phyloP scores from a whole-genome alignment of 2,113 vertebrate species.

The Eublepharis macularius region DNA sequence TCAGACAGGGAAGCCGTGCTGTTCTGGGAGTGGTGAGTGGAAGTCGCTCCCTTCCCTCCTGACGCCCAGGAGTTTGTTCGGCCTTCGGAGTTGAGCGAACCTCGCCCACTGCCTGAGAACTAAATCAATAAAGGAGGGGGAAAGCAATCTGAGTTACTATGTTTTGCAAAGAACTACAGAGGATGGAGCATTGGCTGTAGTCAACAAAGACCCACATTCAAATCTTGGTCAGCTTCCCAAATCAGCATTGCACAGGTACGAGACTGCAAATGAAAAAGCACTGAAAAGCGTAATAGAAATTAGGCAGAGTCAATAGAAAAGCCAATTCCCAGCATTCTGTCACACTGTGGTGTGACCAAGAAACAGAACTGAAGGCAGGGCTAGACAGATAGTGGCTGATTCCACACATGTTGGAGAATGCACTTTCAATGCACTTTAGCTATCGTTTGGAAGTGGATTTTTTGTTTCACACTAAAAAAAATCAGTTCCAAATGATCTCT shows the following conservation, averaged over 20 bases:
- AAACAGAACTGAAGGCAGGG: too few relatives aligned
- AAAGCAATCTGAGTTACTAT: neutral
- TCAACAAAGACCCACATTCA: neutral
- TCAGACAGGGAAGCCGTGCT: conserved; percentile 58
- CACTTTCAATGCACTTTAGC: too few relatives aligned
- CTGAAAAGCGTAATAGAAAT: neutral
- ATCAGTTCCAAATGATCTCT: too few relatives aligned
- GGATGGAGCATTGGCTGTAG: neutral
- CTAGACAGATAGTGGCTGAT: too few relatives aligned
- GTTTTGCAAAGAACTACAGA: neutral
- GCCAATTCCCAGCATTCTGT: too few relatives aligned
- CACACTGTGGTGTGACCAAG: too few relatives aligned
- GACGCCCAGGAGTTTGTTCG: conserved; percentile 66
- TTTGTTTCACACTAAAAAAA: too few relatives aligned
- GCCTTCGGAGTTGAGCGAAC: conserved; percentile 60
- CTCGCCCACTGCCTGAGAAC: conserved; percentile 51
- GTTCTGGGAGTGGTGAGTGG: conserved; percentile 50
- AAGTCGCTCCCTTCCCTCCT: conserved; percentile 27
- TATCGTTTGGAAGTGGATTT: too few relatives aligned
- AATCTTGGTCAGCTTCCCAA: neutral
- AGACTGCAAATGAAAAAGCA: neutral
- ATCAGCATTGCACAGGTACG: neutral
- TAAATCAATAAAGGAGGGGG: neutral
- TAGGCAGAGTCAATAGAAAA: too few relatives aligned
- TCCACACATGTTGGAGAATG: too few relatives aligned